Conservation (phyloP, 1,140 invertebrate species). For the Andricus grossulariae region DNA sequence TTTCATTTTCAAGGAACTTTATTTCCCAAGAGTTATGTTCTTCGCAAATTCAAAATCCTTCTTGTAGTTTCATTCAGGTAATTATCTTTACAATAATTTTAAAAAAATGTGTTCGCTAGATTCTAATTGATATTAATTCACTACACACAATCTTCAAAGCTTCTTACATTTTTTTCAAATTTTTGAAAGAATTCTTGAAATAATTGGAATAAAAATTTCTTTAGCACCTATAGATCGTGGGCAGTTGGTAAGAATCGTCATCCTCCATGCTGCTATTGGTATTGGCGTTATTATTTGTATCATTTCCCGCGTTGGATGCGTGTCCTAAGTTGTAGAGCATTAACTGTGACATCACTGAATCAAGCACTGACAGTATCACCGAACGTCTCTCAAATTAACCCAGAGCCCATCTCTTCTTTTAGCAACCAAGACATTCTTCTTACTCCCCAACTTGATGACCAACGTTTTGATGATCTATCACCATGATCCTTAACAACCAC, state of each 20-base stretch:
- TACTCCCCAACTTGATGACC: background rate
- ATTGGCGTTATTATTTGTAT: conserved; percentile 83
- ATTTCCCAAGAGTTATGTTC: too few relatives aligned
- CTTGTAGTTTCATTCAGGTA: too few relatives aligned
- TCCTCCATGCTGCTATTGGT: conserved; percentile 80
- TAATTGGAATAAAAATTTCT: too few relatives aligned
- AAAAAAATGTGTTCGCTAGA: too few relatives aligned
- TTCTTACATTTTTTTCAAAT: too few relatives aligned
- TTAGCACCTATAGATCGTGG: conserved; percentile 86
- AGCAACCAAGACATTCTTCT: background rate
- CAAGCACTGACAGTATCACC: conserved; percentile 32
- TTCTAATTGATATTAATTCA: too few relatives aligned
- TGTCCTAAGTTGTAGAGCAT: conserved; percentile 74
- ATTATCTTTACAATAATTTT: too few relatives aligned
- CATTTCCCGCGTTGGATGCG: conserved; percentile 76
- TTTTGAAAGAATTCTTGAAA: too few relatives aligned
- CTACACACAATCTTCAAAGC: too few relatives aligned
- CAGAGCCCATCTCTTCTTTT: background rate
- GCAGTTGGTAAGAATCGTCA: conserved; percentile 86
- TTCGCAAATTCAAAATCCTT: too few relatives aligned
- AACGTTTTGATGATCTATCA: background rate
- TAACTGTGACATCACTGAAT: conserved; percentile 71
- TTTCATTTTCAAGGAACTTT: too few relatives aligned
- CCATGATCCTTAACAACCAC: conserved; percentile 3
- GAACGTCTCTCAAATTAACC: background rate